phyloP scores from a whole-genome alignment of 1,140 invertebrate species.

The Lerema accius region DNA sequence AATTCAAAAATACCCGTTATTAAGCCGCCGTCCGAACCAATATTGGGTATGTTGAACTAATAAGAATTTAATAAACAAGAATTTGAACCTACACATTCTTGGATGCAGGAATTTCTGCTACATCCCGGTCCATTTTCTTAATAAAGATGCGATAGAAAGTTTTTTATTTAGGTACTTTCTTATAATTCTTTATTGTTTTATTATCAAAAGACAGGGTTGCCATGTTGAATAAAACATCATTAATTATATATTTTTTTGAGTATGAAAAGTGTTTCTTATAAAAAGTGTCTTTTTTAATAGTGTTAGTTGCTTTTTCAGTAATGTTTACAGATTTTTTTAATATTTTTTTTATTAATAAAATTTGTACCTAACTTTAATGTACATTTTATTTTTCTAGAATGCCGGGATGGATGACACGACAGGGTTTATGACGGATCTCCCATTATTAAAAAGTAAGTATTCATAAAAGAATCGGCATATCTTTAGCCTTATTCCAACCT shows the following conservation, averaged over 20 bases:
- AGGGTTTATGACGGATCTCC: constrained; percentile 93
- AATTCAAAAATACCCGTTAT: constrained; percentile 2
- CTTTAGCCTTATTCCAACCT: no score
- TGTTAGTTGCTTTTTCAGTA: no score
- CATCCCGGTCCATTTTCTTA: constrained; percentile 5
- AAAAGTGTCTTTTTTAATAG: no score
- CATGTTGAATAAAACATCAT: not conserved
- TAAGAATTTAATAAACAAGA: constrained; percentile 33
- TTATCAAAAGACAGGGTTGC: not conserved
- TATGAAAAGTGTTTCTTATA: no score
- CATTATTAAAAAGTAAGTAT: constrained; percentile 93
- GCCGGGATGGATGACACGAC: constrained; percentile 92
- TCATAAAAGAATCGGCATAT: constrained; percentile 28
- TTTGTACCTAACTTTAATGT: no score
- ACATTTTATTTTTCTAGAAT: constrained; percentile 87
- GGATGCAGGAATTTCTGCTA: constrained; percentile 20
- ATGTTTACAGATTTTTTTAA: no score
- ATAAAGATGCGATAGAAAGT: constrained; percentile 16
- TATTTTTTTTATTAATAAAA: no score
- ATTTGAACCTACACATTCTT: constrained; percentile 16
- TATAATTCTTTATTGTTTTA: not conserved
- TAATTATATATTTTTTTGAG: no score
- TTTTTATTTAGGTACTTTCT: constrained; percentile 6
- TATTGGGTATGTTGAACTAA: constrained; percentile 21
- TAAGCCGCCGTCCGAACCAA: constrained; percentile 2